These are phyloP conservation scores for Gymnarchus niloticus DNA, from an alignment of 2,113 vertebrate genomes.

Conservation along the genomic window DNA sequence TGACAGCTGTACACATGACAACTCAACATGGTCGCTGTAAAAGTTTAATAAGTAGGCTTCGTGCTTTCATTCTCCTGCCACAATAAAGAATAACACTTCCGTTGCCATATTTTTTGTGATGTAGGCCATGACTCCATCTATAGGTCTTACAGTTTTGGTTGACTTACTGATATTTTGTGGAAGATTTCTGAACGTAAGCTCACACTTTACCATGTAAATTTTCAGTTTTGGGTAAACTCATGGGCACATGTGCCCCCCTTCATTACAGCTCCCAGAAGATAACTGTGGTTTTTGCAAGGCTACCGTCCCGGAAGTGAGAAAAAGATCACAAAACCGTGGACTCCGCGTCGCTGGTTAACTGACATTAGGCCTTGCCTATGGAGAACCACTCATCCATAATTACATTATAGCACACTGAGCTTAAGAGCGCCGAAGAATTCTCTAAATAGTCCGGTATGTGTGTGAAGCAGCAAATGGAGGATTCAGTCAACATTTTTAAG, in stretches of 20 bases:
- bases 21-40: too few species aligned
- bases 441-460: neutral
- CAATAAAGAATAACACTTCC: too few species aligned
- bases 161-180: neutral
- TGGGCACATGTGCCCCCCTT: too few species aligned
- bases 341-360: neutral
- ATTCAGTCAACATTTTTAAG: slow-evolving; percentile 5
- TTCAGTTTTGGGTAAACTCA: neutral
- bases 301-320: neutral
- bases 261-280: too few species aligned
- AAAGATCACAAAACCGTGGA: neutral
- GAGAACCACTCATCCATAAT: neutral
- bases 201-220: neutral
- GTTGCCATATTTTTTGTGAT: too few species aligned
- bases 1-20: too few species aligned
- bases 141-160: neutral
- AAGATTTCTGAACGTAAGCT: neutral
- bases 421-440: neutral
- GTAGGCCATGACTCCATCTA: too few species aligned
- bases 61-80: too few species aligned
- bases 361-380: neutral
- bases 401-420: too few species aligned
- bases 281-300: neutral
- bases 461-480: neutral
- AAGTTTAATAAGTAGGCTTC: too few species aligned